These are phyloP conservation scores for Abramis brama DNA, from an alignment of 2,113 vertebrate genomes.

Conservation along the genomic window DNA sequence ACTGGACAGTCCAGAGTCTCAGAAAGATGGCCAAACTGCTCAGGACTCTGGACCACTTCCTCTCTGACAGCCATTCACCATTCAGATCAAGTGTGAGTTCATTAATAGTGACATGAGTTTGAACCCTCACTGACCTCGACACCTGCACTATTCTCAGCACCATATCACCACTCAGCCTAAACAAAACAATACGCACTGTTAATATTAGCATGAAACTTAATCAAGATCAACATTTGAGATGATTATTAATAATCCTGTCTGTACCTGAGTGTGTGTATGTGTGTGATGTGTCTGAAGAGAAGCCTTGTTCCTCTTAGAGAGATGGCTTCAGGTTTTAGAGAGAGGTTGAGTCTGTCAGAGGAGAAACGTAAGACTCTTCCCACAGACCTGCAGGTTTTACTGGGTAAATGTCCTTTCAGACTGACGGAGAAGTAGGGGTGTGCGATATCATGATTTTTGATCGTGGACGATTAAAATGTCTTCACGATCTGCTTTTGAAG, in stretches of 20 bases:
- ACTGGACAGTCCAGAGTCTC: constrained; percentile 45
- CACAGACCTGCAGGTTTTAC: neutral
- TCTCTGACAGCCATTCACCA: neutral
- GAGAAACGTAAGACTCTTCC: neutral
- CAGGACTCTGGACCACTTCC: constrained; percentile 7
- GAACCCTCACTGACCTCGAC: neutral
- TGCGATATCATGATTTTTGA: too few relatives aligned
- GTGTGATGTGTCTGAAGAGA: constrained; percentile 42
- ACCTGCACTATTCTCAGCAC: constrained; percentile 18
- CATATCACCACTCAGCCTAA: constrained; percentile 51
- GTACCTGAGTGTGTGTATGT: constrained; percentile 44
- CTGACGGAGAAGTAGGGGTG: neutral
- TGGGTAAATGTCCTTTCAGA: neutral
- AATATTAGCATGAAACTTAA: neutral
- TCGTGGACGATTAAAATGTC: too few relatives aligned
- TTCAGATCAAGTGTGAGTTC: constrained; percentile 46
- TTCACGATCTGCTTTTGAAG: too few relatives aligned
- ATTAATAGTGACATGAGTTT: constrained; percentile 13
- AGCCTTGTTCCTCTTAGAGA: constrained; percentile 46
- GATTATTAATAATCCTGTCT: neutral
- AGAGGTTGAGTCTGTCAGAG: constrained; percentile 39
- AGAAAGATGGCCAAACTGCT: constrained; percentile 47
- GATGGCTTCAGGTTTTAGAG: constrained; percentile 27
- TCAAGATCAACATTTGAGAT: neutral
- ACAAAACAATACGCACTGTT: neutral